Evolutionary conservation across 2,113 vertebrate species (phyloP), one percentile per base, ranked within the genome.

Genomic region (Dasyornis broadbenti): DNA sequence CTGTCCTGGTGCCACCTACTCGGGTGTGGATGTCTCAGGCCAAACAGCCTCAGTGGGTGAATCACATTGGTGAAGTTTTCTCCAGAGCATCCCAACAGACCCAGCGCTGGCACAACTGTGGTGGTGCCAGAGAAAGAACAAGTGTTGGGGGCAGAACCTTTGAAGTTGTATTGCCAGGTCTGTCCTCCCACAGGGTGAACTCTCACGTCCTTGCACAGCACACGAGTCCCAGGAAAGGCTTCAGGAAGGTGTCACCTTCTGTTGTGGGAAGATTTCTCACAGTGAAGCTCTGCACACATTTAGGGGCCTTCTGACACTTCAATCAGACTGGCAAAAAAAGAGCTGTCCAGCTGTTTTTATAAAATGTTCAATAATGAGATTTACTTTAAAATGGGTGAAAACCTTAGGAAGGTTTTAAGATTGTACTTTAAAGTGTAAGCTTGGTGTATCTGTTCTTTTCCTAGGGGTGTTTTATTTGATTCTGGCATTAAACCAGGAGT

Each of bases 391-490:
- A 49, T 0, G 0, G 69, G 56, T 60, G 54, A 92, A 89, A 93
- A 92, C 49, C 68, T 90, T 69, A 75, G 88, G 86, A 94, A 75
- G 54, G 47, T 94, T 91, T 96, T 66, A 76, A 90, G 82, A 73
- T 63, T 91, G 79, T 63, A 28, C 42, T 95, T 90, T 81, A 71
- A 93, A 92, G 35, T 78, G 22, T 86, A 81, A 87, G 79, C 66
- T 66, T 39, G 52, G 27, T 59, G 21, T 90, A 75, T 83, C 82
- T 82, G 4, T 87, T 80, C 28, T 88, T 87, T 83, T 93, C 76
- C 85, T 90, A 60, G 42, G 79, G 69, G 76, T 93, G 52, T 93
- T 93, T 96, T 83, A 53, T 96, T 96, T 95, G 95, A 93, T 95
- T 86, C 44, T 92, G 76, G 45, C 93, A 68, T 79, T 93, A 92